Evolutionary conservation across 2,888 invertebrate species (phyloP), one percentile per base, ranked within the genome.

Genomic region (Erebia epiphron): DNA sequence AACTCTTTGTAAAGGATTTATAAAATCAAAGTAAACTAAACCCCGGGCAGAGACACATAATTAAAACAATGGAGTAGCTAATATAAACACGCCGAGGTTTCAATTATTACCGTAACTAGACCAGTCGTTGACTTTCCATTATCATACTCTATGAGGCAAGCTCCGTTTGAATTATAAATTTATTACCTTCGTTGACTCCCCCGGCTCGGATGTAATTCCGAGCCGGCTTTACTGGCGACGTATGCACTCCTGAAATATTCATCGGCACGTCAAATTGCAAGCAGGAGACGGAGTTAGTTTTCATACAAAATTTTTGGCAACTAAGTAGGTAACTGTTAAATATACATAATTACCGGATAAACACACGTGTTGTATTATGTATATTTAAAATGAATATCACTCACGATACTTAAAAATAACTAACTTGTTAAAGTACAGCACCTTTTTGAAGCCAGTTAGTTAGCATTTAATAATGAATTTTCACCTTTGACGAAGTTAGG

Each of bases 131-230:
- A 84, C 82, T 85, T 85, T 85, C 81, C 83, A 89, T 90, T 89
- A 89, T 86, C 86, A 89, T 88, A 89, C 79, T 75, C 76, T 82
- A 89, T 89, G 89, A 89, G 85, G 77, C 82, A 80, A 76, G 77
- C 79, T 81, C 75, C 79, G 79, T 77, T 76, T 71, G 82, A 83
- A 83, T 90, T 86, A 88, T 84, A 86, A 83, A 91, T 90, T 86
- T 85, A 90, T 81, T 79, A 83, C 76, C 80, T 75, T 75, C 71
- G 79, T 78, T 58, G 78, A 78, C 79, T 82, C 77, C 75, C 76
- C 69, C 73, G 74, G 73, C 78, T 66, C 76, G 73, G 76, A 77
- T 69, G 75, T 76, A 81, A 76, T 78, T 75, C 79, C 79, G 78
- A 79, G 82, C 80, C 79, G 74, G 13, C 46, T 46, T 46, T 3